Evolutionary conservation across 2,113 vertebrate species (phyloP), one percentile per base, ranked within the genome.

Genomic region (Osmerus mordax): DNA sequence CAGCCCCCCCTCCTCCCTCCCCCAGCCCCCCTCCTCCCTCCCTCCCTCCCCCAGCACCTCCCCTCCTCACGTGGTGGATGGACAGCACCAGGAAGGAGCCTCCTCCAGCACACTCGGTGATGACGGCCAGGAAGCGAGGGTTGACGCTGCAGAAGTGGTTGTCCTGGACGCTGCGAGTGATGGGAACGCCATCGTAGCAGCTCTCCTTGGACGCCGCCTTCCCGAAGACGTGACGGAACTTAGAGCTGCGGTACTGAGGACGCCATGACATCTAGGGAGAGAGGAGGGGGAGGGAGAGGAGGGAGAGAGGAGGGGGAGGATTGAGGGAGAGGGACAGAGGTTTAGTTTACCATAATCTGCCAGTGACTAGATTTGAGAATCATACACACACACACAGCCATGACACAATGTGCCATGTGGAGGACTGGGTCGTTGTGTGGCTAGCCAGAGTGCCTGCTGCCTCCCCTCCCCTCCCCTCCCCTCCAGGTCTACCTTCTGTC

Each of bases 131-230:
- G 90, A 98, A 99, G 73, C 81, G 89, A 56, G 97, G 96, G 84
- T 99, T 99, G 78, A 96, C 95, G 0, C 96, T 92, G 0, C 97
- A 99, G 90, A 98, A 98, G 63, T 94, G 92, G 88, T 96, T 98
- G 93, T 99, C 97, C 0, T 98, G 95, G 75, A 99, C 96, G 0
- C 94, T 95, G 71, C 69, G 89, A n/a, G 96, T 98, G 91, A 99
- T 97, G 79, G 94, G 94, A 81, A 99, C 93, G 0, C 94, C 91
- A 82, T 97, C 94, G 0, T 94, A 99, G 92, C 95, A 96, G 82
- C 92, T 93, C 56, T 96, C 96, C 83, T 96, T 98, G 87, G 86
- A 91, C 81, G 94, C 95, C 0, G 95, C 79, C 72, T 96, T 97
- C 74, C 95, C 96, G 0, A 94, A 99, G 77, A 99, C 96, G 0